Base-by-base conservation (phyloP, 2,113 vertebrate genomes). In the Ellobius talpinus region DNA sequence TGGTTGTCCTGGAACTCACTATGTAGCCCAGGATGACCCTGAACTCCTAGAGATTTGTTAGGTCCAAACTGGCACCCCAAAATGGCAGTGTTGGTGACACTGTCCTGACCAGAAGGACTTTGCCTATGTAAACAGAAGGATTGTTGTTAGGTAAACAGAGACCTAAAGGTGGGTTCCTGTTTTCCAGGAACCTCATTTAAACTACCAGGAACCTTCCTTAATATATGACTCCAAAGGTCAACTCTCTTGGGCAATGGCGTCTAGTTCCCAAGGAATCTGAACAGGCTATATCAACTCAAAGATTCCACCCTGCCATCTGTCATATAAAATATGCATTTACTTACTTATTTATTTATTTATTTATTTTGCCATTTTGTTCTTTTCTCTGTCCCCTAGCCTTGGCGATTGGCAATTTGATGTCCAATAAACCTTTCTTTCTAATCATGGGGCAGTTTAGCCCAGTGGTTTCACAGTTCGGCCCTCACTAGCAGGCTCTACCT, bases 401-500 rank as follows among this genome's bases (percentile, higher is more conserved):
- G 55, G 55, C 55, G 55, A 55, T 55, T 39, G 79, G 23, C 16
- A 85, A 55, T 88, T 84, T 92, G 7, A 70, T 87, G 91, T 3
- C 61, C 5, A 78, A 92, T 17, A 95, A 87, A 58, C 33, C 63
- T 47, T 87, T 93, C 91, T 89, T 33, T 70, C 45, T 87, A 33
- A 89, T 45, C 72, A 73, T 73, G 81, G 55, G 39, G n/a, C 61
- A 63, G n/a, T 45, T 13, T 63, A 42, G 79, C 26, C 42, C 55
- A 42, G 7, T 29, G 55, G 55, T 29, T 26, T 84, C n/a, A 9
- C 79, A 3, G 26, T 31, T 7, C 26, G 42, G 8, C 58, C 79
- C 4, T 24, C n/a, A 33, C 21, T 65, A 29, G 31, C 58, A 65
- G 81, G 26, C 26, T 63, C 7, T 2, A 61, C 24, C 26, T 10